Evolutionary conservation across 2,797 vertebrate genomes (phyloP).

Genomic region (Sus cebifrons): DNA sequence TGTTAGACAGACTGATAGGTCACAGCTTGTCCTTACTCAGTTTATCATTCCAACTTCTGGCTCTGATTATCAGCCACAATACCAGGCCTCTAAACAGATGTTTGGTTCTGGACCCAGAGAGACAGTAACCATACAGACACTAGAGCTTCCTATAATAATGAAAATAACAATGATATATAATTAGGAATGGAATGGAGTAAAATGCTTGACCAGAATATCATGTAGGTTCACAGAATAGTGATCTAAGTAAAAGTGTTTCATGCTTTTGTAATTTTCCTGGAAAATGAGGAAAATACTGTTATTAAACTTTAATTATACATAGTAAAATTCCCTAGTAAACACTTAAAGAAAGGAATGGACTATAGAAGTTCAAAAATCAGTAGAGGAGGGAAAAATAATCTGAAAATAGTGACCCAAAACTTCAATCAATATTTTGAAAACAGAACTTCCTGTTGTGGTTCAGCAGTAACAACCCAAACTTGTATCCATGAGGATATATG

Average conservation of each 20-base stretch:
- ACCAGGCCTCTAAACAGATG: neutral
- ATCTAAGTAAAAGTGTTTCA: neutral
- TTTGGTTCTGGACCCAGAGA: neutral
- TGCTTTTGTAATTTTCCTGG: neutral
- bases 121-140: neutral
- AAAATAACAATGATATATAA: neutral
- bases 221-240: neutral
- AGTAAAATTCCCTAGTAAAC: neutral
- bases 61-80: neutral
- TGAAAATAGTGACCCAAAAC: neutral
- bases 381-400: neutral
- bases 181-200: neutral
- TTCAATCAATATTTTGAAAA: neutral
- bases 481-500: too few species aligned
- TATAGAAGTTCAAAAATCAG: neutral
- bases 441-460: neutral
- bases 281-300: neutral
- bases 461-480: too few species aligned
- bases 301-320: neutral
- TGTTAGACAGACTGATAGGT: neutral
- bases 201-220: neutral
- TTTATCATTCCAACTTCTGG: neutral
- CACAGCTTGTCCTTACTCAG: neutral
- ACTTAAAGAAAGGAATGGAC: neutral
- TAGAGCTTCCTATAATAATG: neutral